phyloP scores from a whole-genome alignment of 2,113 vertebrate genomes.

The Prolemur simus region DNA sequence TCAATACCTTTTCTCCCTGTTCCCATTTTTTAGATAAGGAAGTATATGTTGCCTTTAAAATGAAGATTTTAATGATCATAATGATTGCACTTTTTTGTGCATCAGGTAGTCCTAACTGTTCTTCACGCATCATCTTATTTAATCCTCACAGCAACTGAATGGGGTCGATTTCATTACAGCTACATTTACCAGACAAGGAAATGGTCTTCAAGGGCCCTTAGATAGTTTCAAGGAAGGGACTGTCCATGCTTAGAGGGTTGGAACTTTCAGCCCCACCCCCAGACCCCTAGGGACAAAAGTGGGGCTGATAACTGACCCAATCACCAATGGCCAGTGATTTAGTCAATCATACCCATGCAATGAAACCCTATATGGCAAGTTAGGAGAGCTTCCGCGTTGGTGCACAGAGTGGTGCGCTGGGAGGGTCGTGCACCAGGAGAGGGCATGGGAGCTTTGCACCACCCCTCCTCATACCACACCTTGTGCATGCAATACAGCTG shows the following conservation, averaged over 20 bases:
- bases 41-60: neutral
- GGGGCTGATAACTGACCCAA: neutral
- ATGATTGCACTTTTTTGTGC: neutral
- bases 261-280: neutral
- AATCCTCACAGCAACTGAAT: neutral
- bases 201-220: neutral
- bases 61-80: neutral
- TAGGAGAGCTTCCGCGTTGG: neutral
- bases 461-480: neutral
- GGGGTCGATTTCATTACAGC: neutral
- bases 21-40: neutral
- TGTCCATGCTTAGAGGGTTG: neutral
- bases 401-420: neutral
- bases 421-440: neutral
- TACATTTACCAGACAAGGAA: neutral
- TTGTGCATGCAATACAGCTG: neutral
- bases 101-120: neutral
- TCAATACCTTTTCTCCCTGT: neutral
- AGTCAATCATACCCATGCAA: neutral
- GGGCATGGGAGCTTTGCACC: neutral
- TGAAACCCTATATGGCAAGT: neutral
- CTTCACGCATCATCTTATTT: neutral
- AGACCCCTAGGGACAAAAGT: neutral
- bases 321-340: neutral
- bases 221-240: neutral